phyloP scores from a whole-genome alignment of 2,113 vertebrate genomes.

The Halichoeres trimaculatus region DNA sequence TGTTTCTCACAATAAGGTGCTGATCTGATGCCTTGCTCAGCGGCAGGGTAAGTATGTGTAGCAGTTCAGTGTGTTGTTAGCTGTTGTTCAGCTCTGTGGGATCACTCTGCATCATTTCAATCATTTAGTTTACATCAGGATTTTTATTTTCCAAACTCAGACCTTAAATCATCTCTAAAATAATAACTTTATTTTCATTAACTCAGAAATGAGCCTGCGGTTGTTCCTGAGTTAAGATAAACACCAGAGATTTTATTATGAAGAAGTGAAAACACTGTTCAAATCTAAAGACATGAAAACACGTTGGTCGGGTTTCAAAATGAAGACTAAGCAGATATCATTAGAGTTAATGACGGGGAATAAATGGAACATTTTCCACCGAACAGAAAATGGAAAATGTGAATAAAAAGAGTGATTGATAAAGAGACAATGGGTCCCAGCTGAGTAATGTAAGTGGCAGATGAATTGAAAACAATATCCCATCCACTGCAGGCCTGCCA shows the following conservation, averaged over 20 bases:
- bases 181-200: background rate
- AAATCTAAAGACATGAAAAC: background rate
- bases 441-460: constrained; percentile 75
- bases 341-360: constrained; percentile 22
- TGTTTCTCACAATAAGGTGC: no score
- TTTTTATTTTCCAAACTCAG: background rate
- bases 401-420: constrained; percentile 36
- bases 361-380: constrained; percentile 43
- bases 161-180: background rate
- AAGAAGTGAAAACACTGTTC: constrained; percentile 3
- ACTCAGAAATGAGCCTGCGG: background rate
- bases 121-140: background rate
- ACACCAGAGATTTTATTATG: constrained; percentile 6
- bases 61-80: no score
- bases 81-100: background rate
- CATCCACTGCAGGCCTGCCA: constrained; percentile 50
- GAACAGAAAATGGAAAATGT: constrained; percentile 47
- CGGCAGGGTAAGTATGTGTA: no score
- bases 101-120: background rate
- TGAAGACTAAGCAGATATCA: constrained; percentile 21
- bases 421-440: constrained; percentile 64
- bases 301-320: constrained; percentile 33
- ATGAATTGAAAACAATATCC: constrained; percentile 77
- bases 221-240: constrained; percentile 4
- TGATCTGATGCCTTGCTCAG: no score